Evolutionary conservation across 2,113 vertebrate genomes (phyloP).

Genomic region (Ophiodon elongatus): DNA sequence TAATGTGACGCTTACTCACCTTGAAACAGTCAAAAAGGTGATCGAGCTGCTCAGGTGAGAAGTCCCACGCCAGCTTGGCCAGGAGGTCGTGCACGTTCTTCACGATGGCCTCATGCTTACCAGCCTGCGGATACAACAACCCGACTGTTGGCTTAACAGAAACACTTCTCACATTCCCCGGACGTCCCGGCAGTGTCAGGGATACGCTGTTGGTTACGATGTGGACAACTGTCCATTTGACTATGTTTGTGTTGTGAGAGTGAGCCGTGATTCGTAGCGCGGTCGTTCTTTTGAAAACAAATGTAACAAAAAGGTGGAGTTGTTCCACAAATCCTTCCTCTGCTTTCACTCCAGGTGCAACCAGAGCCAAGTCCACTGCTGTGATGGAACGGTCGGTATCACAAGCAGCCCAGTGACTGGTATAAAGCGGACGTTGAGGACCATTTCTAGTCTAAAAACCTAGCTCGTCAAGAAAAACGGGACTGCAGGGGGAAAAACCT

Average conservation of each 20-base stretch:
- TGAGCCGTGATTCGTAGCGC: neutral
- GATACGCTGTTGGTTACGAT: neutral
- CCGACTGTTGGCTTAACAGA: neutral
- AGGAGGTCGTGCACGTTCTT: conserved; percentile 99
- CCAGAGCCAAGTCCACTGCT: neutral
- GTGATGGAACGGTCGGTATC: neutral
- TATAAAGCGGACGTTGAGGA: neutral
- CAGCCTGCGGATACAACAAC: conserved; percentile 85
- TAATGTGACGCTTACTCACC: conserved; percentile 79
- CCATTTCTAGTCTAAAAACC: neutral
- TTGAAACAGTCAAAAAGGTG: conserved; percentile 99
- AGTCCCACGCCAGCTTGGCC: conserved; percentile 99
- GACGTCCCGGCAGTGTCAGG: neutral
- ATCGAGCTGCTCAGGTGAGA: conserved; percentile 98
- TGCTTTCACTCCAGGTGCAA: neutral
- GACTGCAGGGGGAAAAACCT: neutral
- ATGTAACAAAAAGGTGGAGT: neutral
- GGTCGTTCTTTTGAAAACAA: neutral
- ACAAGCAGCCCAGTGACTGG: neutral
- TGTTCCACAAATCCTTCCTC: neutral
- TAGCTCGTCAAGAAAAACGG: neutral
- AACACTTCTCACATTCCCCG: neutral
- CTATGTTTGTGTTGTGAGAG: neutral
- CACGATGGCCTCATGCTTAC: conserved; percentile 99
- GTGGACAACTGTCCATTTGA: neutral